Conservation (phyloP, 2,797 vertebrate species). For the Anguilla pacifica region DNA sequence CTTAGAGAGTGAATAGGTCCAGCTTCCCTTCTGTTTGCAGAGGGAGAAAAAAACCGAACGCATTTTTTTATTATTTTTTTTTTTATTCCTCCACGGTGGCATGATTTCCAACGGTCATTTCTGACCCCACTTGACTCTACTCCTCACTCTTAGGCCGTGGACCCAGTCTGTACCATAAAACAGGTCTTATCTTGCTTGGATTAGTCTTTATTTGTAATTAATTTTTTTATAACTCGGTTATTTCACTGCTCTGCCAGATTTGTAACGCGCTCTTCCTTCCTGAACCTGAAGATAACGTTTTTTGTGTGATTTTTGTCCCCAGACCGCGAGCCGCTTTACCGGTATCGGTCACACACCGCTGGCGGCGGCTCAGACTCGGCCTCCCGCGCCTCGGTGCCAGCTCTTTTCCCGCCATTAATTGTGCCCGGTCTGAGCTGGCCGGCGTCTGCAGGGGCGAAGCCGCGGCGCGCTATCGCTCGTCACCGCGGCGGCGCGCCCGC, state of each 20-base stretch:
- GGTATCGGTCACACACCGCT: neutral
- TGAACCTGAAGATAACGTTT: neutral
- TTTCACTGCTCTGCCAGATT: neutral
- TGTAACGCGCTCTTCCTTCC: neutral
- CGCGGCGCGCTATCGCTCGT: neutral
- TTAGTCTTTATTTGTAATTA: neutral
- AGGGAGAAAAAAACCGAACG: neutral
- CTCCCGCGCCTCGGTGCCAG: neutral
- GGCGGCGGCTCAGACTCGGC: neutral
- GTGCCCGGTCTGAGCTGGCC: neutral
- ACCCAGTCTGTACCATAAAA: neutral
- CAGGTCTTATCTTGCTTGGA: neutral
- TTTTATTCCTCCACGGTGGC: neutral
- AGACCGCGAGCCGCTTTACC: neutral
- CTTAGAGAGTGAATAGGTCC: neutral
- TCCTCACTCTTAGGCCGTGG: neutral
- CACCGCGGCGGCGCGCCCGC: neutral
- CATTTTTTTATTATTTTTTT: neutral
- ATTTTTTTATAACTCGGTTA: neutral
- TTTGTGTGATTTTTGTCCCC: neutral
- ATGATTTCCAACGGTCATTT: neutral
- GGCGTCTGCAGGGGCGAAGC: neutral
- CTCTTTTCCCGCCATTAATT: neutral
- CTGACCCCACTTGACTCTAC: neutral
- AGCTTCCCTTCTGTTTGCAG: neutral